A percentile compares a stretch with the other conserved stretches of the same genome.
phyloP scores from a whole-genome alignment of 2,888 invertebrate genomes.

The Calameuta pallipes region DNA sequence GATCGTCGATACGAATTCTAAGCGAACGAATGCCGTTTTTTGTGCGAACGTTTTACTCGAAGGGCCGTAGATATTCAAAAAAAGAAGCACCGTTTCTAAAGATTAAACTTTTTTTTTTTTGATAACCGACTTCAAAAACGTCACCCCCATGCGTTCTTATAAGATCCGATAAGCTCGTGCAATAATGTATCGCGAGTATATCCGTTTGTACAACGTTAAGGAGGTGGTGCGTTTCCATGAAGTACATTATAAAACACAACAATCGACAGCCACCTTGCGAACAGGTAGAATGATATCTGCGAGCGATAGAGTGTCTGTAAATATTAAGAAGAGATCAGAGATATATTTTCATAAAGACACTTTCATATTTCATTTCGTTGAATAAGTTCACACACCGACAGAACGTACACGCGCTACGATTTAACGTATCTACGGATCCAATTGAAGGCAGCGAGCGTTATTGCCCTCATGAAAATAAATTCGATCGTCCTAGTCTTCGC shows the following conservation, averaged over 20 bases:
- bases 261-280: background rate
- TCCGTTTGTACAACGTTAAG: background rate
- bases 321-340: background rate
- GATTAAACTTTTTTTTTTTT: background rate
- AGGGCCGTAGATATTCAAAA: slow-evolving; percentile 7
- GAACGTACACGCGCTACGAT: background rate
- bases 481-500: background rate
- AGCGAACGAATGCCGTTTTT: background rate
- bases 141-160: background rate
- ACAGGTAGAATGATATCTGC: background rate
- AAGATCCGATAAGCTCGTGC: background rate
- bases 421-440: background rate
- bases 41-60: background rate
- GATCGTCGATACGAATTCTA: background rate
- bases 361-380: background rate
- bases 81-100: background rate
- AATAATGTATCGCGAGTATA: background rate
- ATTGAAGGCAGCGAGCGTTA: background rate
- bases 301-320: background rate
- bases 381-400: background rate
- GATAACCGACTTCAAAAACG: background rate
- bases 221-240: background rate
- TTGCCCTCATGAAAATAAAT: background rate
- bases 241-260: background rate
- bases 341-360: background rate